These are phyloP conservation scores for Allacma fusca DNA, from an alignment of 2,888 invertebrate genomes.

Conservation along the genomic window DNA sequence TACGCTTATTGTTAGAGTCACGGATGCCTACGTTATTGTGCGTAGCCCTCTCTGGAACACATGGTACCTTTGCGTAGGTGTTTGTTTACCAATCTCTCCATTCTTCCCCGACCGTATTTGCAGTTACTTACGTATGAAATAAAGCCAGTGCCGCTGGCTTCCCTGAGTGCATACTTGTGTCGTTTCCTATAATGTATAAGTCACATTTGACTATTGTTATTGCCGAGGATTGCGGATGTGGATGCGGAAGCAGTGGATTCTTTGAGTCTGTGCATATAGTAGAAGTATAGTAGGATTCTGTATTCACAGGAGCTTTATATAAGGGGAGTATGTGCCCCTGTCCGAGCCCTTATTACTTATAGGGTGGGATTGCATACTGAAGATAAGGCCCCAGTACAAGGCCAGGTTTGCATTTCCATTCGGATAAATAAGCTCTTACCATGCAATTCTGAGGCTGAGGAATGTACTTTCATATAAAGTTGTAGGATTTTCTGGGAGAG, in stretches of 20 bases:
- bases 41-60: neutral
- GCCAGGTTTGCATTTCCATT: constrained; percentile 10
- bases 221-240: neutral
- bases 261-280: neutral
- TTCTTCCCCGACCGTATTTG: neutral
- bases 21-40: too few species aligned
- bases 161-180: constrained; percentile 9
- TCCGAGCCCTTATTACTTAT: too few species aligned
- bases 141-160: neutral
- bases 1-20: too few species aligned
- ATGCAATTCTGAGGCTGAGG: constrained; percentile 11
- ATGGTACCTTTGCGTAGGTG: constrained; percentile 2
- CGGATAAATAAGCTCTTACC: constrained; percentile 16
- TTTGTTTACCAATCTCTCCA: constrained; percentile 16
- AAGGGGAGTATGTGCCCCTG: too few species aligned
- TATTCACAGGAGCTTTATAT: too few species aligned
- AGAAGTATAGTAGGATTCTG: too few species aligned
- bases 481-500: neutral
- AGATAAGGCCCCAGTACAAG: too few species aligned
- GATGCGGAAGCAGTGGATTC: constrained; percentile 6
- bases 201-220: neutral
- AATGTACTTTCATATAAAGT: constrained; percentile 10
- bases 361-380: too few species aligned
- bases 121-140: neutral
- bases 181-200: neutral